phyloP scores from a whole-genome alignment of 37 sponge, comb jelly and placozoan genomes.

The Cladorhizidae sp. region DNA sequence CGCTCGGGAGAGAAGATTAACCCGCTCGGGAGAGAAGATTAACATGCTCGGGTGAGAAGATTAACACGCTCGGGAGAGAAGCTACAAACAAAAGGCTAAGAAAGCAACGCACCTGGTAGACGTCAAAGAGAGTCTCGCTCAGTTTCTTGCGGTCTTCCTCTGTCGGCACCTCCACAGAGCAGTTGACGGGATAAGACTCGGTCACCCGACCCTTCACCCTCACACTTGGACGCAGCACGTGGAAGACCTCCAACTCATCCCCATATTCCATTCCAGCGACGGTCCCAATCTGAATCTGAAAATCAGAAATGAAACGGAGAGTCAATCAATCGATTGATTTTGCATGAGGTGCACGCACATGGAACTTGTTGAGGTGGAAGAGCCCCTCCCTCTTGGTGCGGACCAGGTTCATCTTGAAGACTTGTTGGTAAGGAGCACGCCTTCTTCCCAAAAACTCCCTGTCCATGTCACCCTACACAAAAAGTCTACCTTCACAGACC shows the following conservation, averaged over 20 bases:
- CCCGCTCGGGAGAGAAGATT: too few relatives aligned
- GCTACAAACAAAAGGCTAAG: too few relatives aligned
- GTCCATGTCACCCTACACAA: constrained; percentile 56
- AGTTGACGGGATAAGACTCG: constrained; percentile 12
- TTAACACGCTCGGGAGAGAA: too few relatives aligned
- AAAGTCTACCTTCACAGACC: too few relatives aligned
- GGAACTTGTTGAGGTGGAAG: constrained; percentile 15
- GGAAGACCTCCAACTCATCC: constrained; percentile 48
- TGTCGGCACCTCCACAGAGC: constrained; percentile 5
- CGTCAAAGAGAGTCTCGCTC: background rate
- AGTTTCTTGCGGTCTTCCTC: constrained; percentile 14
- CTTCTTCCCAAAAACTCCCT: constrained; percentile 36
- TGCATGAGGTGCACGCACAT: background rate
- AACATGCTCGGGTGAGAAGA: too few relatives aligned
- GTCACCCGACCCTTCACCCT: constrained; percentile 19
- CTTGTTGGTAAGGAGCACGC: constrained; percentile 30
- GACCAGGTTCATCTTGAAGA: constrained; percentile 43
- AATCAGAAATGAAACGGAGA: background rate
- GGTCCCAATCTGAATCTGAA: constrained; percentile 35
- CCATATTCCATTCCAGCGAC: constrained; percentile 24
- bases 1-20: too few relatives aligned
- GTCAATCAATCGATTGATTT: background rate
- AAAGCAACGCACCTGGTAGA: constrained; percentile 22
- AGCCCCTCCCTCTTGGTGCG: background rate
- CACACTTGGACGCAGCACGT: constrained; percentile 36